A percentile compares a stretch with the other conserved stretches of the same genome.
phyloP scores from a whole-genome alignment of 2,113 vertebrate genomes.

The Corythaeola cristata region DNA sequence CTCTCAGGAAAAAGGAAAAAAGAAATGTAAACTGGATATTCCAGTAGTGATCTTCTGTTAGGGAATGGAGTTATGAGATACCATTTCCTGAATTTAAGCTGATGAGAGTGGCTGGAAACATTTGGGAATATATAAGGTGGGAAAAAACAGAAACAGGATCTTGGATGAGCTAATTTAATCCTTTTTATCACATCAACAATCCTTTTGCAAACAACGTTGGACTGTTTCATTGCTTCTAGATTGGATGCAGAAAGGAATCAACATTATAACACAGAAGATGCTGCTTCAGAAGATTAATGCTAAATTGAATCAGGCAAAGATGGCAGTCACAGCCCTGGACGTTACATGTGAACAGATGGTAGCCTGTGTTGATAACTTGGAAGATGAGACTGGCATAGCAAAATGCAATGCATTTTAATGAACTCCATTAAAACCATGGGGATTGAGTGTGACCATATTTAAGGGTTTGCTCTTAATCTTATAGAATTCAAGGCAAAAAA shows the following conservation, averaged over 20 bases:
- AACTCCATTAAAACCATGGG: not conserved
- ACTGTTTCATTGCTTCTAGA: not conserved
- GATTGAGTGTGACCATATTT: not conserved
- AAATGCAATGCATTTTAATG: slow-evolving; percentile 35
- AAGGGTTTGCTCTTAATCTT: not conserved
- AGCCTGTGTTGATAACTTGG: not conserved
- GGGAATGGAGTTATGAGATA: not conserved
- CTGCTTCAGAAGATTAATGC: slow-evolving; percentile 14
- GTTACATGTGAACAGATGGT: slow-evolving; percentile 28
- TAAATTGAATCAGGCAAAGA: not conserved
- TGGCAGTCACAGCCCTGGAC: not conserved
- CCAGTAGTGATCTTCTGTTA: not conserved
- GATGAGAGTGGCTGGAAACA: not conserved
- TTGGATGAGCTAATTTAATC: not conserved
- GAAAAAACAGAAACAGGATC: not conserved
- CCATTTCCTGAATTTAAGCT: not conserved
- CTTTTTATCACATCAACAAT: not conserved
- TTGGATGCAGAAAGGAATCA: not conserved
- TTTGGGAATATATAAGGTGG: not conserved
- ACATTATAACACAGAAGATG: not conserved
- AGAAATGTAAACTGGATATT: not conserved
- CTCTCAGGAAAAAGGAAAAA: not conserved
- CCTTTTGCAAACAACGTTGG: not conserved
- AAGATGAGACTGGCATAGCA: not conserved
- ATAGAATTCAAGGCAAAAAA: not conserved